Conservation (phyloP, 2,113 vertebrate species). For the Pionites leucogaster region DNA sequence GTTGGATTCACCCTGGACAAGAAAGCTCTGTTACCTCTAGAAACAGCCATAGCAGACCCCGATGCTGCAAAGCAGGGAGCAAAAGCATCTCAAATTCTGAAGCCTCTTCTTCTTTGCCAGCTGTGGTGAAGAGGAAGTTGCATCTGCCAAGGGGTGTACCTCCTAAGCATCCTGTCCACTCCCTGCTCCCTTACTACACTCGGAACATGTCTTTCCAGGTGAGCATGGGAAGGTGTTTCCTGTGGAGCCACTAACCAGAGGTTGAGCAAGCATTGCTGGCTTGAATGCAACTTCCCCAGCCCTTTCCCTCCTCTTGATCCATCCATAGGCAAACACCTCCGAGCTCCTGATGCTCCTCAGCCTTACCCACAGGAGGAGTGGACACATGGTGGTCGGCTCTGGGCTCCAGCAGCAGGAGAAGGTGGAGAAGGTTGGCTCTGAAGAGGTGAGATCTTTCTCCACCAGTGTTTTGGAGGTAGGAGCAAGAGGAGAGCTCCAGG, state of each 20-base stretch:
- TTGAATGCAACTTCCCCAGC: not conserved
- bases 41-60: not conserved
- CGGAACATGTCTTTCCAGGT: constrained; percentile 38
- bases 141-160: not conserved
- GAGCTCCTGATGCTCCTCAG: not conserved
- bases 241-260: constrained; percentile 41
- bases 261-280: not conserved
- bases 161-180: not conserved
- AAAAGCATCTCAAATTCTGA: not conserved
- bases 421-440: not conserved
- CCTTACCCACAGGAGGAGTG: not conserved
- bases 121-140: not conserved
- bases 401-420: accelerated
- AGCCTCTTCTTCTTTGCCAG: not conserved
- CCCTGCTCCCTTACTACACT: not conserved
- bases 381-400: not conserved
- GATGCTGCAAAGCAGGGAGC: not conserved
- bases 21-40: not conserved
- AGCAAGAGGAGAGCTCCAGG: not conserved
- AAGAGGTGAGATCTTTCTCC: not conserved
- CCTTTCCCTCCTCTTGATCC: constrained; percentile 9
- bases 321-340: accelerated
- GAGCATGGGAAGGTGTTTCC: constrained; percentile 28
- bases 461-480: not conserved
- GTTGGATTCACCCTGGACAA: not conserved